Base-by-base conservation (phyloP, 2,888 invertebrate genomes). In the Athalia cordata region DNA sequence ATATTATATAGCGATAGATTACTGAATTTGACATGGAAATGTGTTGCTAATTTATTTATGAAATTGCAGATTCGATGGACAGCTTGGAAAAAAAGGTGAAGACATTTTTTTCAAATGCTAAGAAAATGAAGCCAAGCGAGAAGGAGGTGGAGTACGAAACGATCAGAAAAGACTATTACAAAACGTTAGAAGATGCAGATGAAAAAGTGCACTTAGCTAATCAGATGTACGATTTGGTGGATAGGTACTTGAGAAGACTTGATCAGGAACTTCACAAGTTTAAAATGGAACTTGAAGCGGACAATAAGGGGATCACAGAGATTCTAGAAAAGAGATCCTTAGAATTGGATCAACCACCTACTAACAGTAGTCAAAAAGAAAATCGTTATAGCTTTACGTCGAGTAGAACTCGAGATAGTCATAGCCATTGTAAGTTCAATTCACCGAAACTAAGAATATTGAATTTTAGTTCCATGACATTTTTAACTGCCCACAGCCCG, bases 251-350 rank as follows among this genome's bases (percentile, higher is more conserved):
- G 85, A 92, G 98, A 80, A 94, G 97, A 89, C 92, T 99, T 77
- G 97, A 96, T 92, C 93, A 93, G 90, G 99, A 99, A 89, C 91
- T 99, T 75, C 96, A 97, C 84, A 99, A 99, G 90, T 99, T 99
- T 90, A 99, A 99, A 91, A 97, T 98, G 93, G 99, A 99, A 91
- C 91, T 99, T 79, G 99, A 99, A 91, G 99, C 99, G 0, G 99
- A 99, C 90, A 98, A 99, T 92, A 97, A 98, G 85, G 99, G 99
- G 3, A 98, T 99, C 77, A 99, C 99, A 0, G 99, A 99, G 91
- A 92, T 97, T 70, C 90, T 99, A 81, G 99, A 99, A 91, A 97
- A 98, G 90, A 92, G 98, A 64, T 98, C 98, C 0, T 91, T 98
- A 75, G 98, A 98, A 86, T 91, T 98, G 79, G 98, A 98, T 90